Evolutionary conservation across 2,888 invertebrate genomes (phyloP), one percentile per base, ranked within the genome.

Genomic region (Amitus sp.): DNA sequence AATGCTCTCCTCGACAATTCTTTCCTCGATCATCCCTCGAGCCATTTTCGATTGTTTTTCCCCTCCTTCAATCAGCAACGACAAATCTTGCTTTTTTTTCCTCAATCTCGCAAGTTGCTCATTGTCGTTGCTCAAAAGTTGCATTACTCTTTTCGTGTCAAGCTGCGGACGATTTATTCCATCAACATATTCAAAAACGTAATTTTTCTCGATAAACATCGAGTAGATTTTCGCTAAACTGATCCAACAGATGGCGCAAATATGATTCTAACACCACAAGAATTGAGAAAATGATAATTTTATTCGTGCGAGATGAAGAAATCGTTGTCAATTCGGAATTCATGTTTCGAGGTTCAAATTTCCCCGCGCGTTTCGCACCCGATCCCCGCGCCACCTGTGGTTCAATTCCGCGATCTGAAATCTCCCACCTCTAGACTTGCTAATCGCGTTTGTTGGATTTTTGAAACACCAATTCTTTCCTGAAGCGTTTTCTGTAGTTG

Each of bases 1-100:
- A 52, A 92, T 84, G 69, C 90, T 91, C 66, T 91, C 87, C 33
- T 86, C 86, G 0, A 89, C 88, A 68, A 87, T 87, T 47, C 82
- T 83, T 66, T 87, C 86, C 57, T 89, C 87, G 46, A 85, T 85
- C 1, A 70, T 73, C 17, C 77, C 74, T 47, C 84, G 84, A 6
- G 82, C 82, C 2, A 73, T 67, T 54, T 82, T 84, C 0, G 87
- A 65, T 65, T 86, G 84, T 62, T 87, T 88, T 34, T 85, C 80
- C 0, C 87, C 87, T 13, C 87, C 87, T 60, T 88, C 87, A 66
- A 85, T 85, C 47, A 84, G 80, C n/a, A 87, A 74, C 54, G 84
- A 76, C 6, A 86, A 82, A 66, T 87, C 85, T 74, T 87, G 86
- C 15, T 86, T 84, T 73, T 86, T 86, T 57, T 83, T 84, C 65